Evolutionary conservation across 2,888 invertebrate genomes (phyloP).

Genomic region (Agriopis aurantiaria): DNA sequence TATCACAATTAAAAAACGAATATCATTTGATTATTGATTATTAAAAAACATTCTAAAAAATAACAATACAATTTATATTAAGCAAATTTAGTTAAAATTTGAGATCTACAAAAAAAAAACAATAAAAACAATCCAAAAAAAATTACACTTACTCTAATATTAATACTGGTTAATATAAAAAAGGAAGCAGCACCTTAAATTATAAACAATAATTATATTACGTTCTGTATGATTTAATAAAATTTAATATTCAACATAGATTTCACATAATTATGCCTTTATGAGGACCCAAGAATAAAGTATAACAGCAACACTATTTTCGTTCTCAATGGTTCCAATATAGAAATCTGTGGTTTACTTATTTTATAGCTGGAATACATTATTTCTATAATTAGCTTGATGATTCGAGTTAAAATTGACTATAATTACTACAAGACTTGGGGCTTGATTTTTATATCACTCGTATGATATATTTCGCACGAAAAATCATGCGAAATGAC

Average conservation of each 20-base stretch:
- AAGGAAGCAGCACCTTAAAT: constrained; percentile 51
- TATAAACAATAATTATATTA: constrained; percentile 22
- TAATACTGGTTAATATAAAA: constrained; percentile 68
- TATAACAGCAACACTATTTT: not conserved
- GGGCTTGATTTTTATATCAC: too few relatives aligned
- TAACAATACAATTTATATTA: constrained; percentile 30
- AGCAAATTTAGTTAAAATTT: constrained; percentile 45
- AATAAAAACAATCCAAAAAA: constrained; percentile 54
- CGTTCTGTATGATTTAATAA: constrained; percentile 4
- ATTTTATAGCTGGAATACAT: constrained; percentile 7
- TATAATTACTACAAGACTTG: constrained; percentile 3
- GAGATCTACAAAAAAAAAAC: constrained; percentile 55
- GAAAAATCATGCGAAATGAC: too few relatives aligned
- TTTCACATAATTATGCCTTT: not conserved
- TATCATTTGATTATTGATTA: constrained; percentile 4
- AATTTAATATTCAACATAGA: not conserved
- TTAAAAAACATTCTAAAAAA: constrained; percentile 22
- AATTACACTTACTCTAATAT: constrained; percentile 54
- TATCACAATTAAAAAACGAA: constrained; percentile 44
- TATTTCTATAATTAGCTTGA: not conserved
- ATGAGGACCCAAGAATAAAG: not conserved
- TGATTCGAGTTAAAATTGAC: constrained; percentile 19
- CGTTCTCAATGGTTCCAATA: not conserved
- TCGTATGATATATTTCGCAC: too few relatives aligned
- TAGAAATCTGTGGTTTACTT: not conserved